Base-by-base conservation (phyloP, 2,797 vertebrate genomes). In the Erpetoichthys calabaricus region DNA sequence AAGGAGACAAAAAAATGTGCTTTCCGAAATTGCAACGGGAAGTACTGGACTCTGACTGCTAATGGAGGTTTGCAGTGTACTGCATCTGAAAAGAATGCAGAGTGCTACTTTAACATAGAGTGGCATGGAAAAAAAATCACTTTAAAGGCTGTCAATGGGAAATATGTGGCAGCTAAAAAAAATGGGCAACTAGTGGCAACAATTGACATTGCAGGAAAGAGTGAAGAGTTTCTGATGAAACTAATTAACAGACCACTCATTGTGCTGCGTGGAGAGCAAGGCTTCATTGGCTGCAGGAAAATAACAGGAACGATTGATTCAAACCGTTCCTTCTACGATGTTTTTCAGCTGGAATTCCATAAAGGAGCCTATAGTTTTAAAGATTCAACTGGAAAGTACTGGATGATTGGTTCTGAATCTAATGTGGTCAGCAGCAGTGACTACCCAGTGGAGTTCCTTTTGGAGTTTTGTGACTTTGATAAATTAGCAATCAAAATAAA, bases 201-300 rank as follows among this genome's bases (percentile, higher is more conserved):
- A 42, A 82, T 94, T 60, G 94, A 98, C 74, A 78, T 84, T 0
- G 86, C 91, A 7, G 90, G 94, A 0, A 91, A 97, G 71, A 81
- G 87, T 0, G 94, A 98, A 73, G 81, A 92, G 64, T 97, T 98
- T 3, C 75, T 99, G 74, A 97, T 99, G 93, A 98, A 98, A 79
- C 87, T 99, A 65, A 98, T 99, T 61, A 99, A 99, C 78, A 84
- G 95, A 4, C 94, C 94, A 1, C 89, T 98, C 73, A 95, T 99
- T 0, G 95, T 98, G 58, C 84, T 99, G 64, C 90, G 93, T 0
- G 94, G 95, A 0, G 95, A 99, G 58, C 94, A 99, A 0, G 95
- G 95, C 65, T 99, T 99, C 78, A 98, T 99, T 0, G 94, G 92
- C 63, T 97, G 94, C 81, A 89, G 94, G 63, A 96, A 93, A 78